Base-by-base conservation (phyloP, 1,140 invertebrate species). In the Bombus picipes region DNA sequence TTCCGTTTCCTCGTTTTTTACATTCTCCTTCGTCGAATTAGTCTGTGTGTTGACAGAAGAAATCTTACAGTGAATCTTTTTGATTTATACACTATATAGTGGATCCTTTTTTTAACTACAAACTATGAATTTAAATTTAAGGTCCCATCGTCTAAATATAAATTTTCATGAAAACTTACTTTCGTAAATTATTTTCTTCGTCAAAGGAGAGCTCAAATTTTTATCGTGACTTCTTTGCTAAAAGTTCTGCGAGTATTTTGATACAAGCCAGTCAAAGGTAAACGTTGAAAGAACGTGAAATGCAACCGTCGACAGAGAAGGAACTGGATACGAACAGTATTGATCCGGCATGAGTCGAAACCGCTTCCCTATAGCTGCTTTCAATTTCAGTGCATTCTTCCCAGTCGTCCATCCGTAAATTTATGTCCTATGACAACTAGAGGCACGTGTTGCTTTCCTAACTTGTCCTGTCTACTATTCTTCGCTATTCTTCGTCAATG, bases 351-450 rank as follows among this genome's bases (percentile, higher is more conserved):
- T 72, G 81, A 85, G 73, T 85, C 73, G 41, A 90, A 90, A 90
- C 88, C 83, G 59, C 68, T 83, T 85, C 75, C 78, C 79, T 83
- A 73, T 80, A 90, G 66, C 72, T 83, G 73, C 77, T 87, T 81
- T 83, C 89, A 91, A 91, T 91, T 91, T 89, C 88, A 81, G 59
- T 13, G 70, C 57, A 89, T 91, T 91, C 90, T 91, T 85, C 66
- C 47, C 32, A 81, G 32, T 77, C 71, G 74, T 18, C 32, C 83
- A 62, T 79, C 88, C 89, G 77, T 68, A 41, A 91, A 91, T 88
- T 83, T 59, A 71, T 53, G 75, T 80, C 66, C 79, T 15, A 32
- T 39, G 43, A 57, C n/a, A 39, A 76, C 41, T 25, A 65, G 39
- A 72, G 34, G 76, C 80, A 87, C 82, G 34, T 73, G 73, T 87